Base-by-base conservation (phyloP, 2,888 invertebrate genomes). In the Phengaris arion region DNA sequence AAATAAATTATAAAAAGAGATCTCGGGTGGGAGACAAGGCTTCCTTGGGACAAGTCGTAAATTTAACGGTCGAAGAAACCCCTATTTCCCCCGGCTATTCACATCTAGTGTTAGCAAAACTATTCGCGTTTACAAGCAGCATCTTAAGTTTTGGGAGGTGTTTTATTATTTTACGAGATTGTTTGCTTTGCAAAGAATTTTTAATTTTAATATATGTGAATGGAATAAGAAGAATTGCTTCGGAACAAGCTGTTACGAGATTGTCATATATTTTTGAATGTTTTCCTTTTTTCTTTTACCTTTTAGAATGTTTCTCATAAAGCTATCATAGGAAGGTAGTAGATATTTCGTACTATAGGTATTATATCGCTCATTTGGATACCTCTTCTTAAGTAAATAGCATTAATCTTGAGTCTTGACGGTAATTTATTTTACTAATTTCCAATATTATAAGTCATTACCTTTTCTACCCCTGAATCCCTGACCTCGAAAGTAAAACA, bases 1-100 rank as follows among this genome's bases (percentile, higher is more conserved):
- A 89, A 89, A 92, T 92, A 92, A 92, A 92, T 92, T 92, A 92
- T 91, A 92, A 92, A 92, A 92, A 87, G 87, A 90, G 87, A 89
- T 89, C 88, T 86, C 81, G 85, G 84, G 82, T 79, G 82, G 84
- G 85, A 89, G 90, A 90, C 90, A 87, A 87, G 87, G 88, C 87
- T 91, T 90, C 81, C 86, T 84, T 83, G 89, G 88, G 91, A 92
- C 91, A 90, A 87, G 90, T 91, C 92, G 92, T 93, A 93, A 93
- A 93, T 93, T 93, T 92, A 90, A 92, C 91, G 91, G 91, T 86
- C 88, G 89, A 89, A 89, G 85, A 86, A 88, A 85, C 89, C 88
- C 91, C 90, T 90, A 92, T 91, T 92, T 92, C 89, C 90, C 89
- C 83, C 83, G 87, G 83, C 87, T 87, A 87, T 89, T 87, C 89